Conservation (phyloP, 2,797 vertebrate genomes). For the Phaenicophaeus curvirostris region DNA sequence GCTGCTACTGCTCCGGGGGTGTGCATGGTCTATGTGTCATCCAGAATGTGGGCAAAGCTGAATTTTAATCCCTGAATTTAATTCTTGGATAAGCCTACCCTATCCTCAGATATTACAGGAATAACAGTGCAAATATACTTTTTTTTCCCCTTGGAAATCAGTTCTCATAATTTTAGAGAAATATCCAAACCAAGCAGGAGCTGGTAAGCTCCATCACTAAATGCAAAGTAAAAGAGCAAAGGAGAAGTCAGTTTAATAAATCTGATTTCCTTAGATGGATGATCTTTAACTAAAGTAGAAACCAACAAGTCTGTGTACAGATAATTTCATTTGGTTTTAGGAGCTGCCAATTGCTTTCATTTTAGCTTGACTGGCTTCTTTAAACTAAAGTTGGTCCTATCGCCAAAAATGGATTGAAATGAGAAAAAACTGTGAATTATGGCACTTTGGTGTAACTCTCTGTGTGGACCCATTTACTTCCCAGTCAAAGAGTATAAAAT, state of each 20-base stretch:
- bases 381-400: neutral
- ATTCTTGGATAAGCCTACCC: neutral
- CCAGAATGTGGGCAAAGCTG: neutral
- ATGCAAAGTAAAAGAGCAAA: neutral
- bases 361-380: neutral
- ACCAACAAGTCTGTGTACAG: neutral
- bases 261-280: neutral
- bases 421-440: neutral
- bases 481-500: neutral
- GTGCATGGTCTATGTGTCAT: rapidly evolving
- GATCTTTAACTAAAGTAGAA: neutral
- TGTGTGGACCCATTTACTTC: neutral
- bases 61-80: neutral
- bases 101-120: neutral
- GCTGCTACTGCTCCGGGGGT: neutral
- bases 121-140: neutral
- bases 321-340: neutral
- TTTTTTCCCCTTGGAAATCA: neutral
- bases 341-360: neutral
- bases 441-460: neutral
- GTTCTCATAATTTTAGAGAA: neutral
- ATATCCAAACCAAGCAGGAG: neutral
- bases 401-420: neutral
- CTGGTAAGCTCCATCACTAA: neutral
- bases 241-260: neutral